These are phyloP conservation scores for Heteropelma amictum DNA, from an alignment of 2,888 invertebrate species.

Conservation along the genomic window DNA sequence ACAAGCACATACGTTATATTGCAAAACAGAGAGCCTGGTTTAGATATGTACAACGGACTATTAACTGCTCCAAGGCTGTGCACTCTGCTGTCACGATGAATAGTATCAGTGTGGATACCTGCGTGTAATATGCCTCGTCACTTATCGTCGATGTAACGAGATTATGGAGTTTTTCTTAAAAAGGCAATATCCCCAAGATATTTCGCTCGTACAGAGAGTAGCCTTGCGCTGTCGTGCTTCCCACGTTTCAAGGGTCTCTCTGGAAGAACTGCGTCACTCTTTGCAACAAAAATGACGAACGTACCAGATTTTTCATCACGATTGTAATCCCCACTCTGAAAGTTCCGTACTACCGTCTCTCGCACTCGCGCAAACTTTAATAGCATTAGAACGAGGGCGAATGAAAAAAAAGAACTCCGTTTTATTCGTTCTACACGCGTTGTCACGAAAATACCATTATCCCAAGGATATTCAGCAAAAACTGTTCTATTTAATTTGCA, in stretches of 20 bases:
- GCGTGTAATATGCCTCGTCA: slow-evolving; percentile 49
- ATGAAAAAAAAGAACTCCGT: too few species aligned
- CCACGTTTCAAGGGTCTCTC: slow-evolving; percentile 65
- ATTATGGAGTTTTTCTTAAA: slow-evolving; percentile 60
- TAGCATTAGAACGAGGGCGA: too few species aligned
- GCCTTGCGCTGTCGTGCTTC: slow-evolving; percentile 61
- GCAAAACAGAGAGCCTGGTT: slow-evolving; percentile 22
- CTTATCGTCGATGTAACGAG: slow-evolving; percentile 62
- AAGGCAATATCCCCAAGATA: slow-evolving; percentile 52
- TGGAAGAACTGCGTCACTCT: too few species aligned
- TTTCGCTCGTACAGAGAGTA: slow-evolving; percentile 45
- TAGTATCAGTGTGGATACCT: slow-evolving; percentile 29
- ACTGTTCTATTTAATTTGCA: too few species aligned
- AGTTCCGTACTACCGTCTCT: too few species aligned
- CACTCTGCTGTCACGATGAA: slow-evolving; percentile 26
- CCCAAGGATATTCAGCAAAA: too few species aligned
- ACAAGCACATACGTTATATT: slow-evolving; percentile 14
- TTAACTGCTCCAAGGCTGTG: slow-evolving; percentile 57
- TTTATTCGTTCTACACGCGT: too few species aligned
- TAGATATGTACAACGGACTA: slow-evolving; percentile 14
- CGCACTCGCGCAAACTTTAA: too few species aligned
- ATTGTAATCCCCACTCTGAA: too few species aligned
- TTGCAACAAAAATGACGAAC: too few species aligned
- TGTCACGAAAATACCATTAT: too few species aligned
- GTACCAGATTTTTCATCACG: too few species aligned